Evolutionary conservation across 2,888 invertebrate species (phyloP).

Genomic region (Harmothoe impar): DNA sequence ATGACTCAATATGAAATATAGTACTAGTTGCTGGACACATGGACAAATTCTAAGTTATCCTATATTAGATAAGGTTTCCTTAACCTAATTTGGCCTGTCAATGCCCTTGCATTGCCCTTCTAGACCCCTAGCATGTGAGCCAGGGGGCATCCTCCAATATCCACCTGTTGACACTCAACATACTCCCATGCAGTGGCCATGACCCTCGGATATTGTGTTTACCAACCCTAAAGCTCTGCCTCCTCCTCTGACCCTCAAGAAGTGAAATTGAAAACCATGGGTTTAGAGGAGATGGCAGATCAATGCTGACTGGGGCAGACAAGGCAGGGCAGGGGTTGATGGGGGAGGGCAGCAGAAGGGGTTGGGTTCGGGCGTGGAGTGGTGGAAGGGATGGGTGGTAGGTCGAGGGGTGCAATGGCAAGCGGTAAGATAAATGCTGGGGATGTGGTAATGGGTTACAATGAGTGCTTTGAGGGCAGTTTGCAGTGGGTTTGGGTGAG

Average conservation of each 20-base stretch:
- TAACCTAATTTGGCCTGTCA: too few relatives aligned
- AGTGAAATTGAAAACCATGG: slow-evolving; percentile 32
- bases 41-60: too few relatives aligned
- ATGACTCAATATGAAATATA: too few relatives aligned
- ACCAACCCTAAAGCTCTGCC: slow-evolving; percentile 11
- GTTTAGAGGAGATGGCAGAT: neutral
- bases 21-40: too few relatives aligned
- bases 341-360: neutral
- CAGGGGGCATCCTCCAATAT: neutral
- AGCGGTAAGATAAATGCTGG: neutral
- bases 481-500: too few relatives aligned
- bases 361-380: too few relatives aligned
- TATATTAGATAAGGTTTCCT: too few relatives aligned
- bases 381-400: neutral
- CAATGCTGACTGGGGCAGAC: neutral
- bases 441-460: too few relatives aligned
- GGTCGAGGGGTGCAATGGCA: neutral
- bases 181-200: neutral
- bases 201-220: neutral
- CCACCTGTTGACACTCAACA: neutral
- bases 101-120: neutral
- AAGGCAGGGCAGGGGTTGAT: neutral
- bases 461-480: too few relatives aligned
- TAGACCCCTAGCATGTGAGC: neutral
- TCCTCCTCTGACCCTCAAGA: neutral